Conservation (phyloP, 2,797 vertebrate species). For the Chromobotia macracanthus region DNA sequence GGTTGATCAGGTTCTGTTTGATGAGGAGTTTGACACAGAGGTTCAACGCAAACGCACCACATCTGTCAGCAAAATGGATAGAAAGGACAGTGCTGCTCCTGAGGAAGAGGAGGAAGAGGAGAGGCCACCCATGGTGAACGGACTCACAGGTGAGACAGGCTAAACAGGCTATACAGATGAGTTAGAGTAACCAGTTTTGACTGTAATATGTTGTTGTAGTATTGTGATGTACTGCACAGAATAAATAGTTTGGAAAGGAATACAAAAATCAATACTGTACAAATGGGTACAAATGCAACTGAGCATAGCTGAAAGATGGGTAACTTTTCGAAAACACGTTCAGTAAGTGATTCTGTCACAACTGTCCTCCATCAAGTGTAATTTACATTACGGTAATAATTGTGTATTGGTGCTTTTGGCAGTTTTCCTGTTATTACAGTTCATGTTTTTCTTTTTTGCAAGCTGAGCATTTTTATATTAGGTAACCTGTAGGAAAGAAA, state of each 20-base stretch:
- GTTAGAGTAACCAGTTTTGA: neutral
- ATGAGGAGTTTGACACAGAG: slow-evolving; percentile 92
- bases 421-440: slow-evolving; percentile 18
- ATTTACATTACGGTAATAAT: neutral
- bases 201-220: neutral
- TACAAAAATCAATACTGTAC: slow-evolving; percentile 25
- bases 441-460: slow-evolving; percentile 20
- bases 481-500: too few relatives aligned
- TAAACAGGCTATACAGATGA: neutral
- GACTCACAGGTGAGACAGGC: slow-evolving; percentile 80
- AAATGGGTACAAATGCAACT: slow-evolving; percentile 19
- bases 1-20: slow-evolving; percentile 96
- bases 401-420: neutral
- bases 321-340: neutral
- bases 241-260: neutral
- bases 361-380: neutral
- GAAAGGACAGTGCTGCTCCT: slow-evolving; percentile 91
- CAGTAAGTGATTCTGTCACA: neutral
- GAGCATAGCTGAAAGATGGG: neutral
- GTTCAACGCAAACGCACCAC: slow-evolving; percentile 95
- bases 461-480: neutral
- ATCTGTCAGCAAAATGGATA: slow-evolving; percentile 97
- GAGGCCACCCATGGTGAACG: slow-evolving; percentile 77
- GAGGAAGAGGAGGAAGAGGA: slow-evolving; percentile 98
- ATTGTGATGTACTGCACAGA: neutral